These are phyloP conservation scores for Rhogogaster chlorosoma DNA, from an alignment of 2,888 invertebrate species.

Conservation along the genomic window DNA sequence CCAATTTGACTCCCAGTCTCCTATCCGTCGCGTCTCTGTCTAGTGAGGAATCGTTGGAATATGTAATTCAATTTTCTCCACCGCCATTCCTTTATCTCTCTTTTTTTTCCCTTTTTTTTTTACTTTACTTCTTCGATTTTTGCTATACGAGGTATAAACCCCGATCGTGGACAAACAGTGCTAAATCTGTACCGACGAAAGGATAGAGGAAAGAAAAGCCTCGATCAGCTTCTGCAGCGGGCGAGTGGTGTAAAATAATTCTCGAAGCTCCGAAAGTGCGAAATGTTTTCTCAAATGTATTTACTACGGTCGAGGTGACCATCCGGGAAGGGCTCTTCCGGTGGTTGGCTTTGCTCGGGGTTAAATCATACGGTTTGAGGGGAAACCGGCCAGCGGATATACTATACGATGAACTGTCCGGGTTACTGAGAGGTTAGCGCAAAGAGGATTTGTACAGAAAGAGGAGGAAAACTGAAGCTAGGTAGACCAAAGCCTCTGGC, in stretches of 20 bases:
- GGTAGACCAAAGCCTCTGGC: neutral
- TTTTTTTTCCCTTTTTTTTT: neutral
- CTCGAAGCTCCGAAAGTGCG: constrained; percentile 34
- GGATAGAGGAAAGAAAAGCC: constrained; percentile 9
- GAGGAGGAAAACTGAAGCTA: constrained; percentile 3
- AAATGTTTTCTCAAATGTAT: constrained; percentile 47
- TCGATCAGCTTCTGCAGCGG: neutral
- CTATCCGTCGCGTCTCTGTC: neutral
- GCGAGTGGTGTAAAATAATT: constrained; percentile 29
- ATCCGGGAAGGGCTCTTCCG: constrained; percentile 47
- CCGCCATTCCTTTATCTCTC: neutral
- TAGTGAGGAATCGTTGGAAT: constrained; percentile 45
- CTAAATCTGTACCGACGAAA: neutral
- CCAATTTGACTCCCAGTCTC: constrained; percentile 32
- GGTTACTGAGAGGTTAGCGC: constrained; percentile 9
- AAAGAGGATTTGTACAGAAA: constrained; percentile 41
- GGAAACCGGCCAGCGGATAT: constrained; percentile 35
- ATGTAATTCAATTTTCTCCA: constrained; percentile 44
- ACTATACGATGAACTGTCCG: constrained; percentile 42
- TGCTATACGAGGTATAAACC: neutral
- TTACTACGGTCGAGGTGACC: constrained; percentile 44
- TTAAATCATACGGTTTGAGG: constrained; percentile 45
- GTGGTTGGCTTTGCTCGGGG: constrained; percentile 44
- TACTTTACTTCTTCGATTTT: neutral
- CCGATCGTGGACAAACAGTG: neutral